Percentiles rank a stretch among this genome's conserved stretches.
Conservation (phyloP, 2,113 vertebrate genomes). For the Gavialis gangeticus region DNA sequence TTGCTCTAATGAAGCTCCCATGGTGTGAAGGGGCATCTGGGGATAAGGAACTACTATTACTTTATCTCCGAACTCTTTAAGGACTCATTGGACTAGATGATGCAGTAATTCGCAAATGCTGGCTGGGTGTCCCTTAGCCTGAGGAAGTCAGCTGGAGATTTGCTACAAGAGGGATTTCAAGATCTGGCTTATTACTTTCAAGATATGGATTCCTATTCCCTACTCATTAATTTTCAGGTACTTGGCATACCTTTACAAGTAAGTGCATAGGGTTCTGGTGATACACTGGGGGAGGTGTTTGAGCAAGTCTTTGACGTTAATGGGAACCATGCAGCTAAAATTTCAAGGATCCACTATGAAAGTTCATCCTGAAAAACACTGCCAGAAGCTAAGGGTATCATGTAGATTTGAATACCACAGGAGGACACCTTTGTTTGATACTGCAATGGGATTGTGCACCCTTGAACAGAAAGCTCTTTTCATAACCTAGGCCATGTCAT, state of each 20-base stretch:
- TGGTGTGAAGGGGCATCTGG: not conserved
- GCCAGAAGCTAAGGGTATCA: not conserved
- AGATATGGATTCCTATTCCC: not conserved
- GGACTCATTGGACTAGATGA: not conserved
- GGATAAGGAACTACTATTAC: not conserved
- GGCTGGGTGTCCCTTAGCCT: not conserved
- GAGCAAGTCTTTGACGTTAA: not conserved
- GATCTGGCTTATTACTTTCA: not conserved
- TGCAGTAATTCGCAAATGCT: not conserved
- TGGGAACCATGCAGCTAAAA: not conserved
- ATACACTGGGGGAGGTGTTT: not conserved
- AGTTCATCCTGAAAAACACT: not conserved
- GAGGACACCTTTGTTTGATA: not conserved
- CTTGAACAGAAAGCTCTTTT: not conserved
- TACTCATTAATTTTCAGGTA: not conserved
- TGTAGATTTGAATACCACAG: accelerated
- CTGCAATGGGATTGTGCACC: not conserved
- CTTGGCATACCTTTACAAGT: not conserved
- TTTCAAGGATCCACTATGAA: not conserved
- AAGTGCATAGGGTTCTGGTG: not conserved
- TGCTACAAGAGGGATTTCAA: not conserved
- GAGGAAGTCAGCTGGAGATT: not conserved
- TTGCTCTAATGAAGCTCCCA: not conserved
- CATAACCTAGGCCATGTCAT: not conserved
- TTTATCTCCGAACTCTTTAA: not conserved